A percentile compares a stretch with the other conserved stretches of the same genome.
Evolutionary conservation across 2,797 vertebrate species (phyloP).

Genomic region (Ctenochaetus hawaiiensis): DNA sequence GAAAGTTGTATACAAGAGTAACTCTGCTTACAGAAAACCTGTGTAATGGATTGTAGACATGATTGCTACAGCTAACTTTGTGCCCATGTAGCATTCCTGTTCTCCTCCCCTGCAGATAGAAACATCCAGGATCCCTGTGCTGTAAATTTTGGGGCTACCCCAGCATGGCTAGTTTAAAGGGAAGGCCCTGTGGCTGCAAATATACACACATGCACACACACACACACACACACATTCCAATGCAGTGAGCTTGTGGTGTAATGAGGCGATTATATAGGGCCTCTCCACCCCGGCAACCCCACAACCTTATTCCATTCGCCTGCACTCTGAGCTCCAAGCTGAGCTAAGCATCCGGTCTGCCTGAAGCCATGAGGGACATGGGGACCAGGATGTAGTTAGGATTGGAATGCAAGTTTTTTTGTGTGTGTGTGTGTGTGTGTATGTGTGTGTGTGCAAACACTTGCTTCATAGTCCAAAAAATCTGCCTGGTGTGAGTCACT

Average conservation of each 20-base stretch:
- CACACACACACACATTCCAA: conserved; percentile 60
- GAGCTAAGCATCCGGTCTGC: conserved; percentile 73
- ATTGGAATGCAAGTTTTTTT: conserved; percentile 65
- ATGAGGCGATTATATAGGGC: conserved; percentile 80
- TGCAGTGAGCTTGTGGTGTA: conserved; percentile 72
- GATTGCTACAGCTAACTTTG: neutral
- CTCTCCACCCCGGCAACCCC: conserved; percentile 71
- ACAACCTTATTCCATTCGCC: conserved; percentile 57
- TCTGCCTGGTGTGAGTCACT: conserved; percentile 28
- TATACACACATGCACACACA: conserved; percentile 18
- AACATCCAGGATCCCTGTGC: conserved; percentile 40
- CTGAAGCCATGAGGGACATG: conserved; percentile 58
- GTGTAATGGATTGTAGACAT: neutral
- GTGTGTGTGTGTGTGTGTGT: too few species aligned
- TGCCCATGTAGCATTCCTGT: conserved; percentile 27
- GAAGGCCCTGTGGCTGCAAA: conserved; percentile 58
- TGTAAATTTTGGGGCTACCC: conserved; percentile 50
- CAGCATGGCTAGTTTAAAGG: conserved; percentile 58
- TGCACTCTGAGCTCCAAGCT: conserved; percentile 56
- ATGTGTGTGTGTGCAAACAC: conserved; percentile 35
- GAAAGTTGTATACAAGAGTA: conserved; percentile 1
- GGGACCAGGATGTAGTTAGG: conserved; percentile 74
- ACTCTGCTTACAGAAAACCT: conserved; percentile 16
- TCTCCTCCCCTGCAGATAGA: conserved; percentile 50
- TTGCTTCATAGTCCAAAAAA: conserved; percentile 34